These are phyloP conservation scores for Andrena flavipes DNA, from an alignment of 2,888 invertebrate species.

Conservation along the genomic window DNA sequence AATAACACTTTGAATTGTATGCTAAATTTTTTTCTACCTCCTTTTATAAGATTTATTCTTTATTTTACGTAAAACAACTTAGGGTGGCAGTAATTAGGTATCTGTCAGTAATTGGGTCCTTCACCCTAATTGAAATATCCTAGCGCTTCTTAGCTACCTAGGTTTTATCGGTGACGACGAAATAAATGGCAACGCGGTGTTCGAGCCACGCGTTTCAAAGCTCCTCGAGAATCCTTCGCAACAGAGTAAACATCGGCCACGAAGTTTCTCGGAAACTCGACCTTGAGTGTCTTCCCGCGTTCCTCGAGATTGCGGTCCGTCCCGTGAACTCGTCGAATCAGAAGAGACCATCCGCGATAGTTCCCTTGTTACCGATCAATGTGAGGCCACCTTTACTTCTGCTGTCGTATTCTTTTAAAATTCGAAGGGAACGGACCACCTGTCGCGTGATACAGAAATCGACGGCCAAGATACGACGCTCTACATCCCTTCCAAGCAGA, in stretches of 20 bases:
- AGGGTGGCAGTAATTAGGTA: too few species aligned
- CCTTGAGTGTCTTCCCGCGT: constrained; percentile 47
- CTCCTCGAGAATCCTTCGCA: constrained; percentile 29
- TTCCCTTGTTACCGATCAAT: constrained; percentile 9
- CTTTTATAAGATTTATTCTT: too few species aligned
- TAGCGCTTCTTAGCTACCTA: constrained; percentile 8
- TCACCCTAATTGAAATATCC: too few species aligned
- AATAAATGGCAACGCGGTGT: constrained; percentile 7
- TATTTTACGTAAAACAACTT: too few species aligned
- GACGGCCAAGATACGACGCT: background rate
- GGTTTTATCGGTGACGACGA: constrained; percentile 42
- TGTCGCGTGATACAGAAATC: background rate
- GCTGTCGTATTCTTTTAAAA: background rate
- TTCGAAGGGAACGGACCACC: background rate
- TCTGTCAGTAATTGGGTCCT: too few species aligned
- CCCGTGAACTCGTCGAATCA: constrained; percentile 1
- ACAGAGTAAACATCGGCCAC: constrained; percentile 19
- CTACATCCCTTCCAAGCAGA: too few species aligned
- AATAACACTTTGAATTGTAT: too few species aligned
- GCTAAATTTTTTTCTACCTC: too few species aligned
- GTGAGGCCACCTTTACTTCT: background rate
- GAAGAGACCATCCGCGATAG: constrained; percentile 1
- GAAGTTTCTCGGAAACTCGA: constrained; percentile 42
- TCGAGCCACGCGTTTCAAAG: background rate
- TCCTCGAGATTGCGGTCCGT: constrained; percentile 2